Evolutionary conservation across 2,888 invertebrate genomes (phyloP).

Genomic region (Molanna angustata): DNA sequence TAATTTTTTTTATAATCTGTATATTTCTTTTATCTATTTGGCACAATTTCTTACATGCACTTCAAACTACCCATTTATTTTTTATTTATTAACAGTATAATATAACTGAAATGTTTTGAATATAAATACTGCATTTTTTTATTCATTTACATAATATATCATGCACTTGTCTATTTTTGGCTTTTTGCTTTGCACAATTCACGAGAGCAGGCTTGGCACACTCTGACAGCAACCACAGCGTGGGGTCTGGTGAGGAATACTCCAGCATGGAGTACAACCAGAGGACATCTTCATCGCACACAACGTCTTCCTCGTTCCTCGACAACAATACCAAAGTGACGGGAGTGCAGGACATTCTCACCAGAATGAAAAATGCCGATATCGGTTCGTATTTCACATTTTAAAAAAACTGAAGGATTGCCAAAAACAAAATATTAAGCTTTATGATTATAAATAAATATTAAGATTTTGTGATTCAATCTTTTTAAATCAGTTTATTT

Average conservation of each 20-base stretch:
- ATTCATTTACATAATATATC: constrained; percentile 1
- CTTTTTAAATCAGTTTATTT: too few relatives aligned
- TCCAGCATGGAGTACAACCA: constrained; percentile 31
- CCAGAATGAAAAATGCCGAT: constrained; percentile 75
- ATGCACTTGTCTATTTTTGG: not conserved
- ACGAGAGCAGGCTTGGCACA: constrained; percentile 40
- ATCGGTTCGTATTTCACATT: constrained; percentile 48
- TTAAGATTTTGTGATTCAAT: too few relatives aligned
- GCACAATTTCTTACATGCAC: too few relatives aligned
- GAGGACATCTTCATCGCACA: constrained; percentile 35
- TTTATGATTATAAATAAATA: too few relatives aligned
- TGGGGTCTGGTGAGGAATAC: constrained; percentile 38
- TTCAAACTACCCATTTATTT: too few relatives aligned
- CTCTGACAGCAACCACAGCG: constrained; percentile 49
- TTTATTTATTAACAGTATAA: too few relatives aligned
- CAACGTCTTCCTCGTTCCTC: constrained; percentile 57
- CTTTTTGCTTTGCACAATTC: not conserved
- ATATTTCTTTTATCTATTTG: too few relatives aligned
- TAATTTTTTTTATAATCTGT: too few relatives aligned
- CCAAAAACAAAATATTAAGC: too few relatives aligned
- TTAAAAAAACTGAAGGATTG: too few relatives aligned
- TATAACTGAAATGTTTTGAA: too few relatives aligned
- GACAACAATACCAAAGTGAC: constrained; percentile 69
- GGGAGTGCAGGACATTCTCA: constrained; percentile 72
- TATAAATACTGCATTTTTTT: not conserved